Evolutionary conservation across 2,888 invertebrate genomes (phyloP), one percentile per base, ranked within the genome.

Genomic region (Cylindroiulus punctatus): DNA sequence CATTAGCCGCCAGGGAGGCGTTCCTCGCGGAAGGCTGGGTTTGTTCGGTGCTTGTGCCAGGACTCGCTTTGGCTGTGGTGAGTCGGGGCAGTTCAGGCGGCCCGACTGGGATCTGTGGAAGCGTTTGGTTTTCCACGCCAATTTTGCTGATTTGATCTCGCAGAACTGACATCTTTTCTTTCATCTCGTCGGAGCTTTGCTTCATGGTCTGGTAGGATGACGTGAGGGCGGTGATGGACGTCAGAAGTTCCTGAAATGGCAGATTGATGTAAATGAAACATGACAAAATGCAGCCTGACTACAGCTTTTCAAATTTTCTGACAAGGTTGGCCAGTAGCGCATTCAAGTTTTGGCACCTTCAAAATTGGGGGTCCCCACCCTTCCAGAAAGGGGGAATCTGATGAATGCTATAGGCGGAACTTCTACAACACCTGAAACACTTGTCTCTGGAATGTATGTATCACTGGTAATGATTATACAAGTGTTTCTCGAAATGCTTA

Each of bases 61-160:
- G 22, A 10, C 22, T 65, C 7, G 22, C 7, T 22, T 65, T 65
- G 57, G 57, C 22, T 12, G 57, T 22, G n/a, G 22, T 65, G 57
- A 65, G 22, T 19, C 12, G 19, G 7, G 22, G 57, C 12, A 10
- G 57, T 10, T 65, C 57, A 5, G 57, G 19, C 22, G 57, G 57
- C 57, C 57, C 57, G 22, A 22, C 2, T 10, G 57, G 22, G 1
- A 26, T 1, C 57, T 5, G 57, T 1, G 22, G 22, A 65, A 65
- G 57, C 0, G 57, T 65, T 22, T 65, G 57, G 57, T 85, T 85
- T 14, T 14, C 52, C 30, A 52, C 22, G 3, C 57, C 52, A 17
- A 85, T 85, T 85, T 85, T 76, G 40, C 42, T 65, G 47, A 85
- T 85, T 52, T 85, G 85, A 40, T 57, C 47, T 57, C 65, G 85